These are phyloP conservation scores for Taenioides sp. DNA, from an alignment of 2,797 vertebrate genomes.

Conservation along the genomic window DNA sequence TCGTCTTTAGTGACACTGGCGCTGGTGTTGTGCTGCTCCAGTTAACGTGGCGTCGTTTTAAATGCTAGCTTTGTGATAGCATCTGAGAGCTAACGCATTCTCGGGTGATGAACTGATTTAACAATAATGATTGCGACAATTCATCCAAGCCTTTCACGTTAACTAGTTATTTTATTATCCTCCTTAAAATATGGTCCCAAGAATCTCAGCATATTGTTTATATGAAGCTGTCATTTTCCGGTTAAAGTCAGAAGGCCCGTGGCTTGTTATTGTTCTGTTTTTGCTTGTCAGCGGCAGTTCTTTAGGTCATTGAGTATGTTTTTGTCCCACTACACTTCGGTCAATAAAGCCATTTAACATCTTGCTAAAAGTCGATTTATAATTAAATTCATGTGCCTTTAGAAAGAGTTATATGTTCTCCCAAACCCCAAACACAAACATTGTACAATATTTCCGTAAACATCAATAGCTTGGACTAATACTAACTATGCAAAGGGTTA, in stretches of 20 bases:
- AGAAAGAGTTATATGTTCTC: background rate
- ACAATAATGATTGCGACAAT: constrained; percentile 5
- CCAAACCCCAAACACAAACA: background rate
- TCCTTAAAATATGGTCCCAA: background rate
- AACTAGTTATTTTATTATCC: no score
- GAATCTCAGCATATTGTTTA: background rate
- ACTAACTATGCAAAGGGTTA: background rate
- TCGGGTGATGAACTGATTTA: constrained; percentile 32
- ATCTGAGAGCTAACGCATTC: constrained; percentile 29
- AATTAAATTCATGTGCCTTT: background rate
- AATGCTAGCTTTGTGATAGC: constrained; percentile 43
- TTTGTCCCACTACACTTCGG: background rate
- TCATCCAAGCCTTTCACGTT: background rate
- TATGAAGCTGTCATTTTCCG: constrained; percentile 4
- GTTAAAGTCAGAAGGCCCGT: constrained; percentile 56
- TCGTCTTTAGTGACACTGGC: no score
- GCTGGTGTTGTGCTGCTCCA: background rate
- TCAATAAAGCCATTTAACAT: background rate
- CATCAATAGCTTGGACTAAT: background rate
- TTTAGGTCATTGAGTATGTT: background rate
- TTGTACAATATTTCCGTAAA: background rate
- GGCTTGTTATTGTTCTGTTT: constrained; percentile 24
- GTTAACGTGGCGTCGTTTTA: constrained; percentile 7
- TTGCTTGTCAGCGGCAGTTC: constrained; percentile 24
- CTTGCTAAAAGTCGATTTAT: background rate